These are phyloP conservation scores for Artemia sinica DNA, from an alignment of 2,888 invertebrate genomes.

Conservation along the genomic window DNA sequence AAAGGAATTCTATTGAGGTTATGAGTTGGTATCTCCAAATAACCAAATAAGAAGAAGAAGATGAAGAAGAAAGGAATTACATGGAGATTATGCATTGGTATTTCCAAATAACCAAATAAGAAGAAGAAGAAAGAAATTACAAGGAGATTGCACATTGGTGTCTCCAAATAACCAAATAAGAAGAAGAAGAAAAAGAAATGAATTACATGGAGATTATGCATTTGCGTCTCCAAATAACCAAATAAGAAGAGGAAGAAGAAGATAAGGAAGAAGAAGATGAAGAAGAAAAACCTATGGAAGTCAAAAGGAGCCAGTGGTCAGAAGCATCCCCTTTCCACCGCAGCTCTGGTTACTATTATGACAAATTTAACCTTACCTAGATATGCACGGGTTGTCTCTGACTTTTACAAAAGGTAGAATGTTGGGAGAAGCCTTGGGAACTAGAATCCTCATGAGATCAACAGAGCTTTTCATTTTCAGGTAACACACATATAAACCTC, in stretches of 20 bases:
- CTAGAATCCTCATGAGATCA: conserved; percentile 79
- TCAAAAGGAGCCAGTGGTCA: too few species aligned
- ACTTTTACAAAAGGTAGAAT: conserved; percentile 84
- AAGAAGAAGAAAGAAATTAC: too few species aligned
- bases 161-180: conserved; percentile 25
- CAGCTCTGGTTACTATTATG: too few species aligned
- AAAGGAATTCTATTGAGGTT: too few species aligned
- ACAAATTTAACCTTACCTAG: conserved; percentile 46
- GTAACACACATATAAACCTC: conserved; percentile 86
- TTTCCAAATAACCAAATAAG: too few species aligned
- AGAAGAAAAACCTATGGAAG: background rate
- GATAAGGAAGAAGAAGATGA: background rate
- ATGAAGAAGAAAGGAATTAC: too few species aligned
- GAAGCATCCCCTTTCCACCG: too few species aligned
- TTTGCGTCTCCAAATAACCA: background rate
- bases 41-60: too few species aligned
- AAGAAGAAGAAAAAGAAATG: conserved; percentile 15
- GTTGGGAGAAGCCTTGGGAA: conserved; percentile 79
- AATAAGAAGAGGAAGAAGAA: background rate
- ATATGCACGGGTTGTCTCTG: conserved; percentile 85
- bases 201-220: background rate
- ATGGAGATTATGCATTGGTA: too few species aligned
- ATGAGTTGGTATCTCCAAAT: too few species aligned
- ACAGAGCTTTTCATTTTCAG: conserved; percentile 90
- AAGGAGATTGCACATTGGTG: too few species aligned